Percentiles rank a stretch among this genome's conserved stretches.
phyloP scores from a whole-genome alignment of 2,797 vertebrate genomes.

The Lithobates pipiens region DNA sequence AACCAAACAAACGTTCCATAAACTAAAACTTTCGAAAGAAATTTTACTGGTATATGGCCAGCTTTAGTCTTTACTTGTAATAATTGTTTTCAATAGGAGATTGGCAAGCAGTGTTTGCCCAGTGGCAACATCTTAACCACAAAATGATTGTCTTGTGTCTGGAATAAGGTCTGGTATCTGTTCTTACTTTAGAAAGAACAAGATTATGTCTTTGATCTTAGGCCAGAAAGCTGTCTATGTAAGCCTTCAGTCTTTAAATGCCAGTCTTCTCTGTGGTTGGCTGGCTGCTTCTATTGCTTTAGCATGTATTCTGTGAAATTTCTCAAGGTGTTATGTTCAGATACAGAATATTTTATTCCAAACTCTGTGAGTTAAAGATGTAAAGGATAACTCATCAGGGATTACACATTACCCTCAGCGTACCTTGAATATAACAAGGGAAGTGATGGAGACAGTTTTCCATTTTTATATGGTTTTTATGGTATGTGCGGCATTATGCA shows the following conservation, averaged over 20 bases:
- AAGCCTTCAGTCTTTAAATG: background rate
- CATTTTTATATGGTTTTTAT: background rate
- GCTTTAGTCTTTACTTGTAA: background rate
- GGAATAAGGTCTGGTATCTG: constrained; percentile 5
- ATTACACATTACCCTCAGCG: background rate
- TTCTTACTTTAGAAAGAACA: background rate
- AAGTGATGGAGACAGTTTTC: background rate
- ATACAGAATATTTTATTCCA: constrained; percentile 3
- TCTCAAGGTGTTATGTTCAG: background rate
- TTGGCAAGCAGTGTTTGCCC: background rate
- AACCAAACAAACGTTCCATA: too few species aligned
- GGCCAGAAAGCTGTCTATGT: background rate
- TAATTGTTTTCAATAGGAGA: background rate
- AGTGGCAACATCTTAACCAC: constrained; percentile 10
- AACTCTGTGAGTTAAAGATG: constrained; percentile 1
- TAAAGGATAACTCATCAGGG: constrained; percentile 4
- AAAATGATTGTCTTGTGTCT: constrained; percentile 12
- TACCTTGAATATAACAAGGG: background rate
- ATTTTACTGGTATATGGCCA: too few species aligned
- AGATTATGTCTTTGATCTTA: background rate
- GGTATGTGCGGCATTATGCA: background rate
- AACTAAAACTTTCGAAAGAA: too few species aligned
- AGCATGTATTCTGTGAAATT: background rate
- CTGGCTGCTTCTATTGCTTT: background rate
- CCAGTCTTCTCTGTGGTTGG: background rate